Base-by-base conservation (phyloP, 2,113 vertebrate species). In the Sorex fumeus region DNA sequence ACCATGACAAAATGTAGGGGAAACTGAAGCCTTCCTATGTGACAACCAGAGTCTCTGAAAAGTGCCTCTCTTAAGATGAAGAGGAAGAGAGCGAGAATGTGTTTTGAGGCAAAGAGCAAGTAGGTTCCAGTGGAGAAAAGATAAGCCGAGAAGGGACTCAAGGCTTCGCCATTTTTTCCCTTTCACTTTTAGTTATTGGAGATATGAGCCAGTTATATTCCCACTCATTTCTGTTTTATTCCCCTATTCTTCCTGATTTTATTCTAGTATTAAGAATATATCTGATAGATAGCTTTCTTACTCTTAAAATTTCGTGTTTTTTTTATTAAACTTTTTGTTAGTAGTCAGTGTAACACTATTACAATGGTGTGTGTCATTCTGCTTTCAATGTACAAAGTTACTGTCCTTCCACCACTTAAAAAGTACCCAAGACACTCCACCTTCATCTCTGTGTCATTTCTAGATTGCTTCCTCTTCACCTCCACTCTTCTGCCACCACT, bases 131-230 rank as follows among this genome's bases (percentile, higher is more conserved):
- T 34, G 50, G 6, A 36, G 80, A 30, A 6, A 1, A 19, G 45
- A n/a, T 30, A 27, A 79, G 32, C 57, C 57, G 2, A 64, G 32
- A 70, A 91, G 62, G 45, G 60, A 84, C 28, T 8, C 10, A 19
- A 83, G 72, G 32, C 84, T 96, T 81, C 5, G 28, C 89, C 11
- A 66, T 32, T 74, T 89, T 40, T 71, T 66, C 19, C 64, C 6
- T 90, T 36, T 79, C 3, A 76, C 34, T n/a, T 74, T 50, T 12
- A 11, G 12, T 57, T 40, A 70, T 27, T 32, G 19, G 15, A 82
- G 71, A 50, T 15, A 45, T 53, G 40, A 91, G 18, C 25, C n/a
- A 25, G 32, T 79, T 77, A 91, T 66, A 30, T 74, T 47, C 34
- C 16, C 34, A 8, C 60, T 32, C 0, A n/a, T 64, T 88, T 87